Conservation (phyloP, 2,797 vertebrate species). For the Catamblyrhynchus diadema region DNA sequence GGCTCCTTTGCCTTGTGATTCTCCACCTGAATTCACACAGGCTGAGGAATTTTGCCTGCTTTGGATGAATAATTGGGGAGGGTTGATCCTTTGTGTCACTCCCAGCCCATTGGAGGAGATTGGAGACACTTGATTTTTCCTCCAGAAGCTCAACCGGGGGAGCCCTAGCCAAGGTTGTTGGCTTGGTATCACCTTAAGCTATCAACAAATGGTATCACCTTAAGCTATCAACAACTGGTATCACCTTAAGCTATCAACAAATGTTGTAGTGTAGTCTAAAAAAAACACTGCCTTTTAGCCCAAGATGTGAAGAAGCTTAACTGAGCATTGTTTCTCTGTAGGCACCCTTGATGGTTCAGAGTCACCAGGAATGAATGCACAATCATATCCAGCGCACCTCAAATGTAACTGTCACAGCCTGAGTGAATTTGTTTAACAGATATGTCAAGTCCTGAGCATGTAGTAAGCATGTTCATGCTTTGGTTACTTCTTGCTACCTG, state of each 20-base stretch:
- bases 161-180: background rate
- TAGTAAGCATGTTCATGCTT: constrained; percentile 67
- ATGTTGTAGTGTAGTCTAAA: constrained; percentile 19
- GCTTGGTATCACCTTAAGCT: background rate
- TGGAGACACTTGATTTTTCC: background rate
- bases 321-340: constrained; percentile 61
- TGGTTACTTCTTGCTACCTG: constrained; percentile 59
- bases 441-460: constrained; percentile 63
- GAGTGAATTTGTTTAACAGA: constrained; percentile 67
- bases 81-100: background rate
- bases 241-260: background rate
- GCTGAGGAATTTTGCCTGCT: background rate
- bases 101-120: background rate
- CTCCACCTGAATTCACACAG: constrained; percentile 12
- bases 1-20: constrained; percentile 13
- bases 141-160: background rate
- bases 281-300: background rate
- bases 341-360: constrained; percentile 59
- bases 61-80: background rate
- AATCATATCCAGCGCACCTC: constrained; percentile 55
- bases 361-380: constrained; percentile 58
- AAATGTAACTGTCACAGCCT: constrained; percentile 69
- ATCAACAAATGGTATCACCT: background rate
- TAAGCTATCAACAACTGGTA: background rate
- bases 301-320: constrained; percentile 49